Evolutionary conservation across 2,888 invertebrate species (phyloP).

Genomic region (Noctua janthe): DNA sequence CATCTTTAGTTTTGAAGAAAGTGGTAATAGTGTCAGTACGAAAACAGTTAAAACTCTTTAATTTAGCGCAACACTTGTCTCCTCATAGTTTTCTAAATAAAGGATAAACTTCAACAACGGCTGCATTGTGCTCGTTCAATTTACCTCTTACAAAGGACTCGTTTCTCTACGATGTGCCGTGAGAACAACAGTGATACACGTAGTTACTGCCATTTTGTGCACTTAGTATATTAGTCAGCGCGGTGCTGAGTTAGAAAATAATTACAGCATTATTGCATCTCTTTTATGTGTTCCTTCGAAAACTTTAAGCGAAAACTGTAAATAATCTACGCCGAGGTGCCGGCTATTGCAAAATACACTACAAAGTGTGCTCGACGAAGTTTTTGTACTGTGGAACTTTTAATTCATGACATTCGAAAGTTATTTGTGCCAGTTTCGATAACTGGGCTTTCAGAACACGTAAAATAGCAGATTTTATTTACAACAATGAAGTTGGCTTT

Average conservation of each 20-base stretch:
- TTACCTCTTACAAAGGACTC: conserved; percentile 4
- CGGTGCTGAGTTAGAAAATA: too few species aligned
- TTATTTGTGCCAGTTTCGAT: background rate
- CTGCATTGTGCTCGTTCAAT: conserved; percentile 22
- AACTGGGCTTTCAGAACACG: conserved; percentile 11
- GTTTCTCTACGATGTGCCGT: conserved; percentile 3
- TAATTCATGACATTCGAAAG: background rate
- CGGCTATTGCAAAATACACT: background rate
- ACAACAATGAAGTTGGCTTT: background rate
- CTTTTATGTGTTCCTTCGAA: conserved; percentile 10
- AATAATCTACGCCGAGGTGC: background rate
- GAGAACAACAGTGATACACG: conserved; percentile 26
- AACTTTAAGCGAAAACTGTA: too few species aligned
- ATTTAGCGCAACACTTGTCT: conserved; percentile 12
- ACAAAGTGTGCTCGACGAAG: background rate
- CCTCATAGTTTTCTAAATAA: conserved; percentile 14
- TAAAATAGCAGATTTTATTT: conserved; percentile 19
- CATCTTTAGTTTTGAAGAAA: background rate
- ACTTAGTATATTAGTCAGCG: conserved; percentile 13
- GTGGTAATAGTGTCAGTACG: background rate
- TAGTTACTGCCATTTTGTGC: conserved; percentile 6
- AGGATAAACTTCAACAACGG: conserved; percentile 17
- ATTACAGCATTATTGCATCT: too few species aligned
- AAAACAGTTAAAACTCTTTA: conserved; percentile 3
- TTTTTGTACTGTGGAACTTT: conserved; percentile 6